phyloP scores from a whole-genome alignment of 2,888 invertebrate species.

The Polymixis flavicincta region DNA sequence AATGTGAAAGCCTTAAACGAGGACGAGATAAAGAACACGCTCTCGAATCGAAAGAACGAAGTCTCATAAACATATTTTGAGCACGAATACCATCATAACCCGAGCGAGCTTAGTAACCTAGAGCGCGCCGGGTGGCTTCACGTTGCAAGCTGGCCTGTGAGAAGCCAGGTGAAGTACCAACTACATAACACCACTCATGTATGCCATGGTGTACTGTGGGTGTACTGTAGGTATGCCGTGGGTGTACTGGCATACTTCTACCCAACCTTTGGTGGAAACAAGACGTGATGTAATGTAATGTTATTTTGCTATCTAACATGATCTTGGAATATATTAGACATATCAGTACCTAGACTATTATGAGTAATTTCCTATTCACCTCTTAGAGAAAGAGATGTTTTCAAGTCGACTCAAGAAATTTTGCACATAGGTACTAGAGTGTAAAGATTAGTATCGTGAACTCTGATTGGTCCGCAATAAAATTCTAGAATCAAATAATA shows the following conservation, averaged over 20 bases:
- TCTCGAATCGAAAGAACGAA: neutral
- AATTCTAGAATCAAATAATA: neutral
- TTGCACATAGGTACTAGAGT: neutral
- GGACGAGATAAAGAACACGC: neutral
- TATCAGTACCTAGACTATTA: neutral
- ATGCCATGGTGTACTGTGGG: neutral
- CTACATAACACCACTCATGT: neutral
- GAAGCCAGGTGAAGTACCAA: neutral
- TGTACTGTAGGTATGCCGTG: neutral
- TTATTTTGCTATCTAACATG: neutral
- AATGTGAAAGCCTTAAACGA: too few relatives aligned
- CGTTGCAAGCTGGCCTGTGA: slow-evolving; percentile 1
- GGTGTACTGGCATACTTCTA: too few relatives aligned
- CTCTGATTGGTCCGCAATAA: neutral
- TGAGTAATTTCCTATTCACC: neutral
- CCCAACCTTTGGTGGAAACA: too few relatives aligned
- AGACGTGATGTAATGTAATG: too few relatives aligned
- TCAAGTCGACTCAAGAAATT: neutral
- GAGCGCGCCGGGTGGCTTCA: slow-evolving; percentile 1
- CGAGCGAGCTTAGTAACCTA: neutral
- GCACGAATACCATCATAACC: neutral
- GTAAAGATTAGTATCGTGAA: neutral
- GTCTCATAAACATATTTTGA: neutral
- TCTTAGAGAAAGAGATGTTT: neutral
- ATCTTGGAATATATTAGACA: neutral